These are phyloP conservation scores for Mellivora capensis DNA, from an alignment of 2,113 vertebrate species.

Conservation along the genomic window DNA sequence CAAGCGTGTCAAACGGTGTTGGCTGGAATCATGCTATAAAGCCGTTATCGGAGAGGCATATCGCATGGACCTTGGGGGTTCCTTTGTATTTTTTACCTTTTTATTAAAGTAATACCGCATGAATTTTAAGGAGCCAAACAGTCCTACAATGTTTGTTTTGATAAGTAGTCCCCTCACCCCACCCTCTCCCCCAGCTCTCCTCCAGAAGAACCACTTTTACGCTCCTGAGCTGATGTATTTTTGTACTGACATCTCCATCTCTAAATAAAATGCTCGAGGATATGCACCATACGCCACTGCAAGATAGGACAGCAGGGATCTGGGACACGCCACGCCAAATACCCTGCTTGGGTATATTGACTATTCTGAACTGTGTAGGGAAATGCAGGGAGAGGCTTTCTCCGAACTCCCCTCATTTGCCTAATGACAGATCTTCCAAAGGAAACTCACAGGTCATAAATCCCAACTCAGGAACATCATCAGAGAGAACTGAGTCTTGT, in stretches of 20 bases:
- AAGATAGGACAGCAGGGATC: neutral
- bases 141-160: neutral
- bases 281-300: neutral
- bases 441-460: neutral
- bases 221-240: neutral
- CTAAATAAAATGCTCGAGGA: neutral
- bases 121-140: neutral
- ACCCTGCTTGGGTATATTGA: neutral
- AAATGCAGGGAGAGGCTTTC: neutral
- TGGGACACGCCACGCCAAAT: neutral
- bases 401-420: neutral
- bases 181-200: fast-evolving
- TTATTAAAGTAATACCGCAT: neutral
- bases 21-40: neutral
- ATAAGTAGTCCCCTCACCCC: neutral
- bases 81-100: neutral
- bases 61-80: neutral
- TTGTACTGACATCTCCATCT: neutral
- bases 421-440: neutral
- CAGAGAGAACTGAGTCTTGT: neutral
- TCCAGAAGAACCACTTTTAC: neutral
- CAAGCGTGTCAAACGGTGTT: neutral
- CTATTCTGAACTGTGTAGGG: neutral
- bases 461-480: neutral
- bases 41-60: neutral